Conservation (phyloP, 2,113 vertebrate species). For the Psophia crepitans region DNA sequence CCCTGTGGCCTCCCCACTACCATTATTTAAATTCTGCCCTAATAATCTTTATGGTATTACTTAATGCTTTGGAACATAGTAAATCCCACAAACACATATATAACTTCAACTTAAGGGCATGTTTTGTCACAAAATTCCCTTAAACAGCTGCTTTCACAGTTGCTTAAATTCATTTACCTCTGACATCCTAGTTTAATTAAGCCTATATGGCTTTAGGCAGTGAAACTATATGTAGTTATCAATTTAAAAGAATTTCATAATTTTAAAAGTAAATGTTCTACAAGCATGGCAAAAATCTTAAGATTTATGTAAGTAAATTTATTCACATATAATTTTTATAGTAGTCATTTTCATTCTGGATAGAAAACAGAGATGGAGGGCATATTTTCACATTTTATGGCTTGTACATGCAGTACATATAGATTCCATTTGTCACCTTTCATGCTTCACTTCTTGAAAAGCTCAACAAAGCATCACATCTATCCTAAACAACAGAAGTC, state of each 20-base stretch:
- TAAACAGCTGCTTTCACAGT: background rate
- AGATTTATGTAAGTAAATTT: background rate
- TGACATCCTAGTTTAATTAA: background rate
- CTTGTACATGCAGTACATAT: background rate
- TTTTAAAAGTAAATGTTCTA: background rate
- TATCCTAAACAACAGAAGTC: background rate
- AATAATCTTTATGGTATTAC: background rate
- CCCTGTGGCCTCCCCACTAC: too few relatives aligned
- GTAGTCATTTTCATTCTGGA: background rate
- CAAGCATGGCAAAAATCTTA: background rate
- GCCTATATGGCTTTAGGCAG: background rate
- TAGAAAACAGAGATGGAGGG: background rate
- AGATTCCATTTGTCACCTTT: background rate
- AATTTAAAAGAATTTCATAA: background rate
- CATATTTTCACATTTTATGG: background rate
- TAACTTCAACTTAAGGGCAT: background rate
- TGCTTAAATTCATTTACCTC: background rate
- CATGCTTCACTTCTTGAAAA: background rate
- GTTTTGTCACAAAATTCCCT: background rate
- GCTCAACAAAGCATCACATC: background rate
- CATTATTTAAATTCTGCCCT: background rate
- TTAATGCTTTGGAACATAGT: background rate
- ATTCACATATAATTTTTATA: background rate
- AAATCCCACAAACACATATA: background rate
- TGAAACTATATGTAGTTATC: background rate